Percentiles rank a stretch among this genome's conserved stretches.
Conservation (phyloP, 2,113 vertebrate species). For the Eubucco bourcierii region DNA sequence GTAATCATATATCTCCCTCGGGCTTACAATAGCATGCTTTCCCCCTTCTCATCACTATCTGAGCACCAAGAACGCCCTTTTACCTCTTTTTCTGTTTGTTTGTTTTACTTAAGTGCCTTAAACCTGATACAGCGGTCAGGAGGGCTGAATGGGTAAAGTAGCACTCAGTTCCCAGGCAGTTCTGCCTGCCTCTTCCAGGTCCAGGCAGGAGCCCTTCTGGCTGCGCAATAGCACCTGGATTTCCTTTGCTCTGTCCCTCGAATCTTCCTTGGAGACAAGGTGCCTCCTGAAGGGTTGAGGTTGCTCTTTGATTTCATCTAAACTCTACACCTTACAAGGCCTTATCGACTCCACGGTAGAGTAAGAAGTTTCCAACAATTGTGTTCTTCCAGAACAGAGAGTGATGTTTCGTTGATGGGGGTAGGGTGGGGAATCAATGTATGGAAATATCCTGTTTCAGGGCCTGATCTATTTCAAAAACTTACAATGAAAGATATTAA, state of each 20-base stretch:
- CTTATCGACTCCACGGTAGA: background rate
- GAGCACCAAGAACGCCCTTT: background rate
- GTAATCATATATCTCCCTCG: background rate
- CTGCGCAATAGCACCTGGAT: background rate
- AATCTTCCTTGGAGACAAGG: background rate
- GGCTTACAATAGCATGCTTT: background rate
- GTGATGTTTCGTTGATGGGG: background rate
- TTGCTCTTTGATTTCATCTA: background rate
- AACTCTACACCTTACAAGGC: background rate
- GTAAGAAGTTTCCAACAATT: background rate
- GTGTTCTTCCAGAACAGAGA: background rate
- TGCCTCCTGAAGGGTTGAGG: background rate
- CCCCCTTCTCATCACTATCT: background rate
- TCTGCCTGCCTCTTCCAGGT: rapidly evolving
- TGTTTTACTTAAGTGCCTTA: conserved; percentile 30
- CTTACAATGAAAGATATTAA: background rate
- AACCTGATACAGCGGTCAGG: background rate
- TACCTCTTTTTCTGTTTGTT: conserved; percentile 25
- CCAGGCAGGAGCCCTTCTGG: background rate
- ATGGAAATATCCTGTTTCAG: background rate
- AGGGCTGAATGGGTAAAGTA: background rate
- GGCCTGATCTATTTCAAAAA: no score
- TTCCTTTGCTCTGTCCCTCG: background rate
- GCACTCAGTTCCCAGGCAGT: rapidly evolving
- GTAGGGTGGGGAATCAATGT: background rate